Base-by-base conservation (phyloP, 2,113 vertebrate species). In the Lampris megalopsis region DNA sequence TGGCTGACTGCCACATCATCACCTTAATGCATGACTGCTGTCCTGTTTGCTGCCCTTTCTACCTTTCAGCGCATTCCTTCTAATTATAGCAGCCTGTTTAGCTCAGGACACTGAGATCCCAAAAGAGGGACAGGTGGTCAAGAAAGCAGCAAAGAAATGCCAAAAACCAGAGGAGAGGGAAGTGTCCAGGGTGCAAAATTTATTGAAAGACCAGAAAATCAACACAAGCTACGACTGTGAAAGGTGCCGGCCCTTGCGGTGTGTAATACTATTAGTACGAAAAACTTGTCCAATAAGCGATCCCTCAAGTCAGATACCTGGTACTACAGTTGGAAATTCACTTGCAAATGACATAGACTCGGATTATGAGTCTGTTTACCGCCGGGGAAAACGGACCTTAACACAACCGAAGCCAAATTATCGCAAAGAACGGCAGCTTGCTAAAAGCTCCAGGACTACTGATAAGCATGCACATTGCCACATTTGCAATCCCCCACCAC, bases 81-180 rank as follows among this genome's bases (percentile, higher is more conserved):
- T 89, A 82, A 83, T 78, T 73, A 77, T 89, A 86, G 80, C 52
- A 0, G 1, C 13, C 7, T n/a, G 38, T 81, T 73, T 76, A 62
- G 79, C 50, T 49, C 50, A 50, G 54, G 70, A 75, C 79, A 77
- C 48, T 10, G 38, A 49, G 53, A 24, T 64, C 6, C 60, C 54
- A 48, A 11, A n/a, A 0, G 9, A n/a, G 53, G 56, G 68, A 77
- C 5, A 68, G 72, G 70, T 61, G 62, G 63, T 49, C 1, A 24
- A 59, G 9, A 13, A 10, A 40, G 10, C 2, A 50, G n/a, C 47
- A 60, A 10, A 47, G 66, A 47, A 38, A 45, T 4, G 7, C 4
- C 4, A 7, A 7, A 45, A 45, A 45, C 4, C 43, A 5, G 43
- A 45, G 43, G 43, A 7, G 43, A 4, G 43, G 43, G 7, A 4